Conservation (phyloP, 2,888 invertebrate species). For the Drosophila leonis region DNA sequence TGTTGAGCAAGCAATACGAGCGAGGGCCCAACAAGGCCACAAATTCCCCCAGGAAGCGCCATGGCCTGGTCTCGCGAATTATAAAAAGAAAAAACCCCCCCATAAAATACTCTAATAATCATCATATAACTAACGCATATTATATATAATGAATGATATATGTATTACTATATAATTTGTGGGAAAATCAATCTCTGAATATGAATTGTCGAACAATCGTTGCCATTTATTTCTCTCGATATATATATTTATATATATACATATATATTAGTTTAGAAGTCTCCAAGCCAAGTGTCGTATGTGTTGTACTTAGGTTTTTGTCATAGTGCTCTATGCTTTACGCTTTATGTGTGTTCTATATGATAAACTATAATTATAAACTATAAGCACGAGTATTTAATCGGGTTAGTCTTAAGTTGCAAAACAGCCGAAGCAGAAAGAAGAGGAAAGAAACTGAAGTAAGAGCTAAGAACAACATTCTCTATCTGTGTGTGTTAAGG, state of each 20-base stretch:
- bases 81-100: slow-evolving; percentile 14
- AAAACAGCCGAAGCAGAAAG: slow-evolving; percentile 13
- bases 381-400: slow-evolving; percentile 25
- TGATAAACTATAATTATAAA: slow-evolving; percentile 31
- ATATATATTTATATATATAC: slow-evolving; percentile 33
- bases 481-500: slow-evolving; percentile 54
- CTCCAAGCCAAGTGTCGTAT: slow-evolving; percentile 61
- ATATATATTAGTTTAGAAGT: slow-evolving; percentile 43
- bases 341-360: slow-evolving; percentile 76
- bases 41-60: slow-evolving; percentile 33
- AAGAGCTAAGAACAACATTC: slow-evolving; percentile 50
- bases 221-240: slow-evolving; percentile 73
- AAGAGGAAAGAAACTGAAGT: not conserved
- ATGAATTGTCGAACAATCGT: slow-evolving; percentile 85
- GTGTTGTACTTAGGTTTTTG: slow-evolving; percentile 78
- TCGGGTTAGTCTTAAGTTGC: slow-evolving; percentile 59
- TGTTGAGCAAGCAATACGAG: slow-evolving; percentile 85
- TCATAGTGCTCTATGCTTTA: slow-evolving; percentile 52
- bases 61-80: slow-evolving; percentile 65
- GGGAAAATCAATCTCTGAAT: slow-evolving; percentile 66
- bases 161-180: slow-evolving; percentile 55
- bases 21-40: slow-evolving; percentile 58
- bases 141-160: slow-evolving; percentile 20
- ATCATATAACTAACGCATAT: slow-evolving; percentile 30
- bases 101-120: slow-evolving; percentile 37